Evolutionary conservation across 2,113 vertebrate species (phyloP).

Genomic region (Ovis aries): ARS-UI_Ramb_v3.0 NC_056080.1:138067501-138068000

Average conservation of each 20-base stretch:
- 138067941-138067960: not conserved
- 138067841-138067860: not conserved
- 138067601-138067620: not conserved
- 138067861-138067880: not conserved
- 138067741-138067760: not conserved
- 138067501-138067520: not conserved
- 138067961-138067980: not conserved
- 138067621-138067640: fast-evolving
- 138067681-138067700: not conserved
- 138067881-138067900: not conserved
- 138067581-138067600: not conserved
- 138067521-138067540: not conserved
- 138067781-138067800: not conserved
- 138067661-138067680: not conserved
- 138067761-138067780: not conserved
- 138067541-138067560: not conserved
- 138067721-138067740: not conserved
- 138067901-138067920: not conserved
- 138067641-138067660: not conserved
- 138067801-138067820: not conserved
- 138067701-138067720: not conserved
- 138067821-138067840: not conserved
- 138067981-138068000: not conserved
- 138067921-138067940: not conserved
- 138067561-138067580: not conserved